Conservation (phyloP, 2,113 vertebrate genomes). For the Saccopteryx leptura region DNA sequence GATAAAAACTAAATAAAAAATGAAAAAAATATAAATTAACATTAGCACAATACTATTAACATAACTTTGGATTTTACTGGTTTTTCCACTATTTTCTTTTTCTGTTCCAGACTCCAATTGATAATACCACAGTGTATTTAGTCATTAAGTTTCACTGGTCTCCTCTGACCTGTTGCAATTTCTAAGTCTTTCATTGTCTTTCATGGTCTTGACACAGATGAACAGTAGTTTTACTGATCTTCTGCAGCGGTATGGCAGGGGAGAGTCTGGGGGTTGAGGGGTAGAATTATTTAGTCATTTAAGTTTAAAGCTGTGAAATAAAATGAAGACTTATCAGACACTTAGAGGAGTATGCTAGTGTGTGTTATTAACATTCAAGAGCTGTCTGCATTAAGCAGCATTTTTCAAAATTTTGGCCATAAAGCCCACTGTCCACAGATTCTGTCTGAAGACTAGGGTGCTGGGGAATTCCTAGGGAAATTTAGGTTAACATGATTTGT, state of each 20-base stretch:
- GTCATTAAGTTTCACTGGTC: background rate
- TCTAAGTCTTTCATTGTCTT: background rate
- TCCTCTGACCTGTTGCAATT: background rate
- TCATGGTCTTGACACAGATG: slow-evolving; percentile 6
- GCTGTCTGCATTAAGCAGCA: background rate
- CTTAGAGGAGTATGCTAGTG: background rate
- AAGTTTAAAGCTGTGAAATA: slow-evolving; percentile 22
- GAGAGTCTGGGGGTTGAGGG: no score
- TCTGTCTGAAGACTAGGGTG: background rate
- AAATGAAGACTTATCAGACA: background rate
- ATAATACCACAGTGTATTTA: background rate
- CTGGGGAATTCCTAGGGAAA: background rate
- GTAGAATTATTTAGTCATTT: background rate
- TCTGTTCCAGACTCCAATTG: background rate
- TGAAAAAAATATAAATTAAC: background rate
- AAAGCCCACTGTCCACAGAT: background rate
- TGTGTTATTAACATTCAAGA: slow-evolving; percentile 41
- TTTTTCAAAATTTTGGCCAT: slow-evolving; percentile 21
- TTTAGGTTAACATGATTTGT: background rate
- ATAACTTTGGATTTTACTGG: slow-evolving; percentile 5
- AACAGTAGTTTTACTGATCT: background rate
- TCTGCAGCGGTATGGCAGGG: background rate
- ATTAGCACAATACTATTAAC: background rate
- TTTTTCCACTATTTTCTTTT: background rate
- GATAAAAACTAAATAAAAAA: no score